phyloP scores from a whole-genome alignment of 1,140 invertebrate genomes.

The Cydia splendana region DNA sequence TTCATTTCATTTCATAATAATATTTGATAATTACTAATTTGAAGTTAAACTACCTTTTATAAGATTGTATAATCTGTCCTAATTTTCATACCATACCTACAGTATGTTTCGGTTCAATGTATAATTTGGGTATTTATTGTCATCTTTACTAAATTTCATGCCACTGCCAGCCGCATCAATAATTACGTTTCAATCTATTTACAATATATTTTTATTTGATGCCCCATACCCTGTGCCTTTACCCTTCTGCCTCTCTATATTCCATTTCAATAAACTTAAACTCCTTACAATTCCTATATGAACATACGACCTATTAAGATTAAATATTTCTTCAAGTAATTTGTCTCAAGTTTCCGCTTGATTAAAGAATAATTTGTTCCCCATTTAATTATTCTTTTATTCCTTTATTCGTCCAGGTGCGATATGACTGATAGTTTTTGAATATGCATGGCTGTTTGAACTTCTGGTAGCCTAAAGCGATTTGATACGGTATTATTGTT shows the following conservation, averaged over 20 bases:
- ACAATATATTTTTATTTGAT: neutral
- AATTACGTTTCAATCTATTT: neutral
- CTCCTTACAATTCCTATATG: neutral
- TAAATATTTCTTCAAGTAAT: neutral
- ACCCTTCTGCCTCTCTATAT: neutral
- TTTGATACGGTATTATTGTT: slow-evolving; percentile 26
- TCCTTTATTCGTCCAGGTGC: slow-evolving; percentile 49
- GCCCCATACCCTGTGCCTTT: neutral
- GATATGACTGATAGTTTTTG: slow-evolving; percentile 41
- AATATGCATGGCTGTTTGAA: slow-evolving; percentile 50
- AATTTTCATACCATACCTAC: too few species aligned
- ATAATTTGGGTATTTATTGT: too few species aligned
- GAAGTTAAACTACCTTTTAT: too few species aligned
- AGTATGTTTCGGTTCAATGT: too few species aligned
- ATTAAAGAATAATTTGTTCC: slow-evolving; percentile 50
- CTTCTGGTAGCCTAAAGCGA: slow-evolving; percentile 44
- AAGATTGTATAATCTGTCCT: too few species aligned
- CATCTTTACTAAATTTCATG: too few species aligned
- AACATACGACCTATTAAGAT: neutral
- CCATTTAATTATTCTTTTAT: slow-evolving; percentile 54
- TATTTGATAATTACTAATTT: too few species aligned
- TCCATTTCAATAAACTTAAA: neutral
- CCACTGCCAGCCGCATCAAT: neutral
- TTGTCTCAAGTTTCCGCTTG: slow-evolving; percentile 53
- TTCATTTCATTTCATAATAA: too few species aligned